phyloP scores from a whole-genome alignment of 2,888 invertebrate genomes.

The Melipona bicolor region DNA sequence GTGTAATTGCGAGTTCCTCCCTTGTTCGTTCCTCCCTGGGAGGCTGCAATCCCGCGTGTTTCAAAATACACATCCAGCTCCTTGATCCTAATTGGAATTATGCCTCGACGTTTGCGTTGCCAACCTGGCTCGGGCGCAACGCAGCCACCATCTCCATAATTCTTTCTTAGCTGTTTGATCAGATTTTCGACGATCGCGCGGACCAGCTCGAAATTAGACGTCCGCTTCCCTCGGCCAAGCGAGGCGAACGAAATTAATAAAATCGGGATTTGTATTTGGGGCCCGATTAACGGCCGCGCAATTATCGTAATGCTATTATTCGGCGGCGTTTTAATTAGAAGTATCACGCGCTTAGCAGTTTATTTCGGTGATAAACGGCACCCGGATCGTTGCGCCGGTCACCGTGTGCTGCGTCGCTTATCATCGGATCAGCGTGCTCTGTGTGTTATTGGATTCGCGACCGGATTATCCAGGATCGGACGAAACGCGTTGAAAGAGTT shows the following conservation, averaged over 20 bases:
- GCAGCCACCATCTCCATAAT: neutral
- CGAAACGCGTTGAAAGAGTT: neutral
- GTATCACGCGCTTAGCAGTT: conserved; percentile 4
- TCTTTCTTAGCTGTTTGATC: conserved; percentile 1
- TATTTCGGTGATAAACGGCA: conserved; percentile 5
- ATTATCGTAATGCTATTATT: conserved; percentile 24
- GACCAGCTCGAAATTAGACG: neutral
- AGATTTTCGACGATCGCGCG: neutral
- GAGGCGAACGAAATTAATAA: conserved; percentile 9
- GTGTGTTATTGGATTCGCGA: neutral
- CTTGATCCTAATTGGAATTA: conserved; percentile 47
- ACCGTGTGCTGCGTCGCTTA: neutral
- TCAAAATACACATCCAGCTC: conserved; percentile 29
- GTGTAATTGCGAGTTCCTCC: conserved; percentile 49
- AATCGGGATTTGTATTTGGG: conserved; percentile 2
- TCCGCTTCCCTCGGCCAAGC: neutral
- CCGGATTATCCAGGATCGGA: neutral
- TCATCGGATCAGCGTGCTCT: neutral
- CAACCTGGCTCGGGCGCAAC: neutral
- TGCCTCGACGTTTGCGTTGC: neutral
- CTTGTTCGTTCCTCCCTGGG: conserved; percentile 22
- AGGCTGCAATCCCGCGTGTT: conserved; percentile 9
- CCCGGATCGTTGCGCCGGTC: conserved; percentile 14
- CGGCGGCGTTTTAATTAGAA: conserved; percentile 34
- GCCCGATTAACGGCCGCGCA: conserved; percentile 7